Conservation (phyloP, 1,140 invertebrate species). For the Diabrotica undecimpunctata region DNA sequence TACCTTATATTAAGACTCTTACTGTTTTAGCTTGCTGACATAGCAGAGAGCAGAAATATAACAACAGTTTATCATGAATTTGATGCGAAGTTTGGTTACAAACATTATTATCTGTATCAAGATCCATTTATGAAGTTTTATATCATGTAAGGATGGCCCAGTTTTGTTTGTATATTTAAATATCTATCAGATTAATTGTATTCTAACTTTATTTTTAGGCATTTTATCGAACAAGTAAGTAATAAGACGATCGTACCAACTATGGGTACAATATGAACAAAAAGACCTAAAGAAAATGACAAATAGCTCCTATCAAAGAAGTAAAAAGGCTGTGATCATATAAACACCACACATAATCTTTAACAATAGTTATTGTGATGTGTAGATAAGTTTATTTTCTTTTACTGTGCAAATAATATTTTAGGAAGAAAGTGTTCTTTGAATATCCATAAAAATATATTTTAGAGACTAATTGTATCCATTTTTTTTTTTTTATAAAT, state of each 20-base stretch:
- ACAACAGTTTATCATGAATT: conserved; percentile 27
- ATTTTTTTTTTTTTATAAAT: no score
- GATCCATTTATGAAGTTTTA: conserved; percentile 29
- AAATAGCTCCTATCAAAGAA: conserved; percentile 20
- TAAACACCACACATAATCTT: not conserved
- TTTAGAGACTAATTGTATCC: no score
- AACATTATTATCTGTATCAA: conserved; percentile 34
- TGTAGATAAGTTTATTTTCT: not conserved
- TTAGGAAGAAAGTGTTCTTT: not conserved
- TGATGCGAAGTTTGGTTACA: conserved; percentile 21
- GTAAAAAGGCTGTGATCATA: conserved; percentile 19
- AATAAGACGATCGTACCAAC: not conserved
- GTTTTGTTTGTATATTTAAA: no score
- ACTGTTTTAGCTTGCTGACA: conserved; percentile 29
- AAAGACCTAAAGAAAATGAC: not conserved
- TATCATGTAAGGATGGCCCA: conserved; percentile 27
- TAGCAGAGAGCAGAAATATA: conserved; percentile 21
- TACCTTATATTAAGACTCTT: no score
- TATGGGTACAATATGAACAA: not conserved
- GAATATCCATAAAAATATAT: no score
- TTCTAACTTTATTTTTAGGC: not conserved
- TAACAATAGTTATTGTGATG: not conserved
- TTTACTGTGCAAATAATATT: not conserved
- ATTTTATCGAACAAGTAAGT: not conserved
- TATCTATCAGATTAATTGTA: no score